Percentiles rank a stretch among this genome's conserved stretches.
Evolutionary conservation across 2,113 vertebrate species (phyloP).

Genomic region (Oreotrochilus melanogaster): DNA sequence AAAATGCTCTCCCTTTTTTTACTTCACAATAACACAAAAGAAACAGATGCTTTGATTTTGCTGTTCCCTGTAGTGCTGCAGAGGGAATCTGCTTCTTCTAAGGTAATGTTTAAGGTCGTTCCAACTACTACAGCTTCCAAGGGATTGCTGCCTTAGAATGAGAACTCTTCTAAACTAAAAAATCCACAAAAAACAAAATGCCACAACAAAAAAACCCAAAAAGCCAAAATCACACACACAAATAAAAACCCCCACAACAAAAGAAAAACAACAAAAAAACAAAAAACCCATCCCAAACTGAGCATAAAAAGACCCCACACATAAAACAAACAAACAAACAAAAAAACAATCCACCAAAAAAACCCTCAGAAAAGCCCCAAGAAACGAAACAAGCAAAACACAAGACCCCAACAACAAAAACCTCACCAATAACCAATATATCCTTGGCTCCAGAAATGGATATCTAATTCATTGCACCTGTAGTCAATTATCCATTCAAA

Average conservation of each 20-base stretch:
- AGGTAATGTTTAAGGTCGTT: neutral
- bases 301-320: too few species aligned
- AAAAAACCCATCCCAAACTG: too few species aligned
- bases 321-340: too few species aligned
- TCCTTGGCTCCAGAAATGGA: slow-evolving; percentile 37
- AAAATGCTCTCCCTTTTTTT: neutral
- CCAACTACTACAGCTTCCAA: neutral
- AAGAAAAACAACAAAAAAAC: too few species aligned
- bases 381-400: too few species aligned
- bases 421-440: neutral
- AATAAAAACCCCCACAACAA: too few species aligned
- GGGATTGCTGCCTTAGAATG: neutral
- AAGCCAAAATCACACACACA: too few species aligned
- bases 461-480: slow-evolving; percentile 79
- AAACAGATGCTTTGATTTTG: neutral
- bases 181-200: neutral
- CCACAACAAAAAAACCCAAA: neutral
- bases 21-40: neutral
- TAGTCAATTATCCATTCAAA: slow-evolving; percentile 78
- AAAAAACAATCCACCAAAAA: too few species aligned
- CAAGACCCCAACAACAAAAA: neutral
- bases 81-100: neutral
- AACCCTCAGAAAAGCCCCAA: too few species aligned
- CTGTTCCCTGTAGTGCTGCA: neutral
- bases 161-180: neutral